phyloP scores from a whole-genome alignment of 2,888 invertebrate species.

The Synanthedon formicaeformis region DNA sequence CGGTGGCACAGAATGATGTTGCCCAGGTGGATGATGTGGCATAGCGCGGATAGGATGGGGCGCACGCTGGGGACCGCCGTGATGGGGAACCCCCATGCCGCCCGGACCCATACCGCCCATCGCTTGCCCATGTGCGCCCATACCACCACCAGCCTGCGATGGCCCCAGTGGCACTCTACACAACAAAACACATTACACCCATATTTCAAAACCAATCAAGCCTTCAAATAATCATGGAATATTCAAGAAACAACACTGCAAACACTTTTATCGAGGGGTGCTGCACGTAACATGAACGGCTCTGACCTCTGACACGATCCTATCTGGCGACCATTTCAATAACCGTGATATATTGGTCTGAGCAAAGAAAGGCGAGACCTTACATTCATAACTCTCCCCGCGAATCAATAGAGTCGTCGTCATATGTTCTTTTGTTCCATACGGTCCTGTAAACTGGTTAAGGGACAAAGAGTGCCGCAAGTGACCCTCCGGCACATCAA shows the following conservation, averaged over 20 bases:
- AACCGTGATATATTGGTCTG: constrained; percentile 45
- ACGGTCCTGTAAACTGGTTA: constrained; percentile 47
- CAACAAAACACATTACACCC: background rate
- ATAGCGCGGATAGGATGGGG: constrained; percentile 54
- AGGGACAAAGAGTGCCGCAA: constrained; percentile 59
- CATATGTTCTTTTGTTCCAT: constrained; percentile 50
- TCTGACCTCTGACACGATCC: too few species aligned
- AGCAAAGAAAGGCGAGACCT: constrained; percentile 25
- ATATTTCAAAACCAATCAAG: background rate
- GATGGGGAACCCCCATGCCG: constrained; percentile 35
- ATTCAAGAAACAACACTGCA: too few species aligned
- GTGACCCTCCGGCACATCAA: constrained; percentile 64
- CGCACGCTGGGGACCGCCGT: constrained; percentile 39
- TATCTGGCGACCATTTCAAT: constrained; percentile 41
- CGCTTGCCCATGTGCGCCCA: constrained; percentile 40
- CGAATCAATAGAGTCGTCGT: constrained; percentile 52
- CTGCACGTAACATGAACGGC: constrained; percentile 26
- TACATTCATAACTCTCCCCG: constrained; percentile 31
- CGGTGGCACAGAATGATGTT: constrained; percentile 49
- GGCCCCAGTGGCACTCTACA: constrained; percentile 54
- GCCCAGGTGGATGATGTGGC: constrained; percentile 48
- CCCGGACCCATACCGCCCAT: constrained; percentile 40
- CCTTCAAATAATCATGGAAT: too few species aligned
- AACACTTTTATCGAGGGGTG: constrained; percentile 10
- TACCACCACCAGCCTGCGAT: constrained; percentile 37